These are phyloP conservation scores for Saccostrea cuccullata DNA, from an alignment of 1,140 invertebrate genomes.

Conservation along the genomic window DNA sequence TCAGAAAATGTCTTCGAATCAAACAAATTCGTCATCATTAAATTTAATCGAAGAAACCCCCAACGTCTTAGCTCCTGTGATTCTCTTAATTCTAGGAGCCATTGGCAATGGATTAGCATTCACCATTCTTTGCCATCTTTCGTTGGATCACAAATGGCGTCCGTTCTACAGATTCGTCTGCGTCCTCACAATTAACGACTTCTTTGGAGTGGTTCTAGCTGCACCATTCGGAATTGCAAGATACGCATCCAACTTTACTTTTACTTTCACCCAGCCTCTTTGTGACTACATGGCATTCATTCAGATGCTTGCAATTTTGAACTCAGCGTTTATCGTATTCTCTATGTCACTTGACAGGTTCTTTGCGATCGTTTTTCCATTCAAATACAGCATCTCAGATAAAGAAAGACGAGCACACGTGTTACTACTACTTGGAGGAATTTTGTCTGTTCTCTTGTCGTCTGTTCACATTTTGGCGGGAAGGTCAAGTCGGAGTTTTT, in stretches of 20 bases:
- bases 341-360: constrained; percentile 78
- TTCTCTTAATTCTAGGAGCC: background rate
- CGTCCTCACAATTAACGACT: background rate
- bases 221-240: background rate
- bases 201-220: background rate
- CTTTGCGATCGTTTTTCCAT: constrained; percentile 75
- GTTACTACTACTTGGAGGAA: constrained; percentile 66
- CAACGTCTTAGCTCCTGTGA: background rate
- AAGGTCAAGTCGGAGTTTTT: constrained; percentile 69
- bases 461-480: constrained; percentile 75
- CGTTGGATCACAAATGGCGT: background rate
- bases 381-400: constrained; percentile 72
- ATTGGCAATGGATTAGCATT: background rate
- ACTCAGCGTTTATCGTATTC: constrained; percentile 75
- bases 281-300: constrained; percentile 76
- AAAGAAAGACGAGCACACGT: constrained; percentile 62
- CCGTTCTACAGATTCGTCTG: background rate
- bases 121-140: background rate
- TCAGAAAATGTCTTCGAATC: background rate
- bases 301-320: constrained; percentile 75
- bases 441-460: constrained; percentile 68
- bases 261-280: background rate
- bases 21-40: background rate
- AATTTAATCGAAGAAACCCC: background rate
- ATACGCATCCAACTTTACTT: background rate